A percentile compares a stretch with the other conserved stretches of the same genome.
phyloP scores from a whole-genome alignment of 2,113 vertebrate genomes.

The Regulus satrapa region DNA sequence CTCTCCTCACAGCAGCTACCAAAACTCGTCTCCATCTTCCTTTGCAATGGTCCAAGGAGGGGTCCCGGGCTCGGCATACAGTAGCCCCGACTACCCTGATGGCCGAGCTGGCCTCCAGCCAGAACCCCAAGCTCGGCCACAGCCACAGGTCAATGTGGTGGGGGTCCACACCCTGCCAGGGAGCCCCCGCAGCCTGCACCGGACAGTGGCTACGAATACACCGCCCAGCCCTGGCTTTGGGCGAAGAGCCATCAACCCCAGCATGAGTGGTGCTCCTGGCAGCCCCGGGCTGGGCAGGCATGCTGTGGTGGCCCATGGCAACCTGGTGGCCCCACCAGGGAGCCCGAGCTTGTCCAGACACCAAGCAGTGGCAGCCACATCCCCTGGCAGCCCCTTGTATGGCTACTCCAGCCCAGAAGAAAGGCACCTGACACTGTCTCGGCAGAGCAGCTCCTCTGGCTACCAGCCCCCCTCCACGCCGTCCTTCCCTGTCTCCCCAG shows the following conservation, averaged over 20 bases:
- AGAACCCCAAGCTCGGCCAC: slow-evolving; percentile 44
- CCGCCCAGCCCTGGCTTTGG: slow-evolving; percentile 75
- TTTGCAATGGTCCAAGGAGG: slow-evolving; percentile 51
- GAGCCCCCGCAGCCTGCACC: slow-evolving; percentile 78
- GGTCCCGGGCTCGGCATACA: slow-evolving; percentile 23
- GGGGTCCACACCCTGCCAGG: slow-evolving; percentile 71
- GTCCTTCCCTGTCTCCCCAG: slow-evolving; percentile 87
- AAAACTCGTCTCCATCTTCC: slow-evolving; percentile 67
- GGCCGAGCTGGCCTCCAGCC: neutral
- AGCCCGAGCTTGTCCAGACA: slow-evolving; percentile 87
- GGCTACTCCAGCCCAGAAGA: slow-evolving; percentile 89
- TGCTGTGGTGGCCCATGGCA: slow-evolving; percentile 69
- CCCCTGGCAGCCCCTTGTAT: slow-evolving; percentile 85
- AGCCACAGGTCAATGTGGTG: slow-evolving; percentile 68
- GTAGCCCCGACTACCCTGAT: slow-evolving; percentile 43
- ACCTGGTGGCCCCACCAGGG: slow-evolving; percentile 68
- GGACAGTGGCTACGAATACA: slow-evolving; percentile 77
- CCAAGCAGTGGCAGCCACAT: slow-evolving; percentile 30
- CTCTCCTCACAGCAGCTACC: slow-evolving; percentile 72
- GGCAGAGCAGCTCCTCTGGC: slow-evolving; percentile 92
- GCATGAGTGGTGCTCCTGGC: slow-evolving; percentile 38
- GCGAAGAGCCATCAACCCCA: slow-evolving; percentile 64
- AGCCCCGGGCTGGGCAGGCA: slow-evolving; percentile 59
- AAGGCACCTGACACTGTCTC: slow-evolving; percentile 82
- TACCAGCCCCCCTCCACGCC: slow-evolving; percentile 92